phyloP scores from a whole-genome alignment of 1,140 invertebrate genomes.

The Aphaenogaster floridana region DNA sequence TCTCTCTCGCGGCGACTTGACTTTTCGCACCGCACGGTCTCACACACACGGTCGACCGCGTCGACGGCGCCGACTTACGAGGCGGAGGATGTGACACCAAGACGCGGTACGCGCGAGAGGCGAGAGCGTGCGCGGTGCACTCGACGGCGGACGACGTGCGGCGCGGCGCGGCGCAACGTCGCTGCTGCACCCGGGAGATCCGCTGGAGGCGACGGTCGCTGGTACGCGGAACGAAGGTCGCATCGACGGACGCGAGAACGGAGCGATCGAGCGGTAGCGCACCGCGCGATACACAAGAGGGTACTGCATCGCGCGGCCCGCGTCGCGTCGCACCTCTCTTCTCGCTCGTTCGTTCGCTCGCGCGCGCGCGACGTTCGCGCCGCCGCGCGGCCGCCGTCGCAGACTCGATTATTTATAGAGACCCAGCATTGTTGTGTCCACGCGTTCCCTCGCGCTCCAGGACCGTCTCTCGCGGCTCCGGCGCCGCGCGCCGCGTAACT shows the following conservation, averaged over 20 bases:
- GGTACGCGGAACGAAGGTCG: conserved; percentile 25
- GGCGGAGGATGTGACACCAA: not conserved
- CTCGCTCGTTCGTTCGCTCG: not conserved
- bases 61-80: not conserved
- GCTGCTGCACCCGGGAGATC: conserved; percentile 9
- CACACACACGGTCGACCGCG: not conserved
- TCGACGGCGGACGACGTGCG: not conserved
- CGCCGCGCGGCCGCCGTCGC: conserved; percentile 26
- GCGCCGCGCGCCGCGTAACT: not conserved
- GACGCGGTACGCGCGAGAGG: conserved; percentile 9
- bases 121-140: conserved; percentile 13
- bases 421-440: conserved; percentile 66
- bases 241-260: not conserved
- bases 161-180: not conserved
- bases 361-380: conserved; percentile 43
- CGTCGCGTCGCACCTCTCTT: conserved; percentile 6
- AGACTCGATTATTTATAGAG: conserved; percentile 74
- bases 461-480: not conserved
- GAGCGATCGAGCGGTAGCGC: not conserved
- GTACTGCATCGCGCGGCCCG: conserved; percentile 47
- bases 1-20: not conserved
- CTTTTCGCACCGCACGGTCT: conserved; percentile 16
- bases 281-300: not conserved
- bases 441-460: conserved; percentile 16
- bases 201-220: conserved; percentile 25